Conservation (phyloP, 2,888 invertebrate species). For the Crepidodera aurea region DNA sequence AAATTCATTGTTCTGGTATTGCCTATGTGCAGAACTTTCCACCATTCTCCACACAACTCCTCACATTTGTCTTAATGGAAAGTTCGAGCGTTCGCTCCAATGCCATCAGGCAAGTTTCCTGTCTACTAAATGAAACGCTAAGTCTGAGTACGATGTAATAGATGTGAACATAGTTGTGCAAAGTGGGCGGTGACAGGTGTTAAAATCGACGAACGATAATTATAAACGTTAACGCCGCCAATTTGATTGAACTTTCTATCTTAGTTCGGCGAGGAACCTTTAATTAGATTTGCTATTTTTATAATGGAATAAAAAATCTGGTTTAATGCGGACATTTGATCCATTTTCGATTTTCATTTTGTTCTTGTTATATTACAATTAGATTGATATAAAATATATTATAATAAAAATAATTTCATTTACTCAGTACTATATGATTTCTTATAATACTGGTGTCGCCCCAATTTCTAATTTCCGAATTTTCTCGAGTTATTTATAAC, state of each 20-base stretch:
- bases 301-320: too few relatives aligned
- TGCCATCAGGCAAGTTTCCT: slow-evolving; percentile 16
- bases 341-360: too few relatives aligned
- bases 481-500: too few relatives aligned
- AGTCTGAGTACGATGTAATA: slow-evolving; percentile 34
- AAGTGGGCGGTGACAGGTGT: slow-evolving; percentile 45
- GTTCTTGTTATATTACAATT: too few relatives aligned
- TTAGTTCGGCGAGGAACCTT: slow-evolving; percentile 12
- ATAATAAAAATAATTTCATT: too few relatives aligned
- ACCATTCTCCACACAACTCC: not conserved
- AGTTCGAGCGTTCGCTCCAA: slow-evolving; percentile 8
- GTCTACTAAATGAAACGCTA: slow-evolving; percentile 38
- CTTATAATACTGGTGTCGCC: too few relatives aligned
- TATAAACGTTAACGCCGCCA: slow-evolving; percentile 35
- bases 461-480: too few relatives aligned
- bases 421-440: too few relatives aligned
- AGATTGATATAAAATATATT: too few relatives aligned
- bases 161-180: slow-evolving; percentile 34
- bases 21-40: slow-evolving; percentile 13
- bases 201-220: slow-evolving; percentile 40
- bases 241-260: slow-evolving; percentile 22
- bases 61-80: slow-evolving; percentile 18
- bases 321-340: too few relatives aligned
- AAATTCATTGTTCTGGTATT: not conserved
- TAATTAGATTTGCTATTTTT: too few relatives aligned